Evolutionary conservation across 2,113 vertebrate species (phyloP).

Genomic region (Macquaria ambigua): DNA sequence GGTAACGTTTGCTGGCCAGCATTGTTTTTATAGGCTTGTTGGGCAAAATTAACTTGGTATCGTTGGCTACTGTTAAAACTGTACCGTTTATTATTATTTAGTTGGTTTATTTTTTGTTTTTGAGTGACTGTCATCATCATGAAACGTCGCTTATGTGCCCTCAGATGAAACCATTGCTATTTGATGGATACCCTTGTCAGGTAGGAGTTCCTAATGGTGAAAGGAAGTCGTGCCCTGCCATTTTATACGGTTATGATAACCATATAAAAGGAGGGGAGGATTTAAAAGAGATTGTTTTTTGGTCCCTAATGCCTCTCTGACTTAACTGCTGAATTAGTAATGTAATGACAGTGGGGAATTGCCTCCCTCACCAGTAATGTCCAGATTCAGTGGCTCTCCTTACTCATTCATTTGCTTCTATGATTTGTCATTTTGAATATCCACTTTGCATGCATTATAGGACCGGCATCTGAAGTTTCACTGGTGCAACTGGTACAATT

Average conservation of each 20-base stretch:
- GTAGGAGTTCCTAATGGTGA: background rate
- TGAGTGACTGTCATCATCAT: background rate
- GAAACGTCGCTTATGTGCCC: background rate
- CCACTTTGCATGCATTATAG: background rate
- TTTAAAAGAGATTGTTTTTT: background rate
- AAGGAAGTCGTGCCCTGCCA: constrained; percentile 1
- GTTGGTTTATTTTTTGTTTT: background rate
- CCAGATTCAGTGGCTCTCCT: background rate
- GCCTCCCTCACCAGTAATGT: background rate
- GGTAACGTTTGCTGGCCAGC: background rate
- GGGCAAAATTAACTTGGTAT: background rate
- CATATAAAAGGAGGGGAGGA: background rate
- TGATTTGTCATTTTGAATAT: background rate
- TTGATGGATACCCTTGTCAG: constrained; percentile 7
- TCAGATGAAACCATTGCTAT: background rate
- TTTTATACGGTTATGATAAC: background rate
- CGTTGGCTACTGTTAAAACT: background rate
- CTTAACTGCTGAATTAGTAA: background rate
- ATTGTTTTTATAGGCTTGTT: constrained; percentile 19
- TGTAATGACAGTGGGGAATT: background rate
- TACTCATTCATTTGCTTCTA: background rate
- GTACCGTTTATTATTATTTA: background rate
- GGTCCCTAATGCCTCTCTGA: background rate
- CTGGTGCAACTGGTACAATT: background rate
- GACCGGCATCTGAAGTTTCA: background rate